Evolutionary conservation across 37 sponge, comb jelly and placozoan genomes (phyloP), one percentile per base, ranked within the genome.

Genomic region (Ianthella basta): DNA sequence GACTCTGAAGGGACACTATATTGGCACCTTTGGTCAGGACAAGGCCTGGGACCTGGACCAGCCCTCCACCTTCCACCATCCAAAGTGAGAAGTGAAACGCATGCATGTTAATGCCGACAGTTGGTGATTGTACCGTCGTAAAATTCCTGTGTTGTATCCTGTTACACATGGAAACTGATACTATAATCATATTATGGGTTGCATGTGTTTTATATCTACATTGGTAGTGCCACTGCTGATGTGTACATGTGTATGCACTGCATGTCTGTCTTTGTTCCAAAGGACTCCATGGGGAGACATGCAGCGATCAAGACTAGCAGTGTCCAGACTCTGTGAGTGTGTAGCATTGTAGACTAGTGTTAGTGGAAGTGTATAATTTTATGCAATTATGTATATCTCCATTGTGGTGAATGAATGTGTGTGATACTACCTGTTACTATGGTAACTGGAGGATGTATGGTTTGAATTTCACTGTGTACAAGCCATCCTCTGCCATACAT

Each of bases 1-100:
- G 99, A 98, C 89, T 21, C 37, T 91, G 5, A 59, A 86, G 27
- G 97, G 99, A 23, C 86, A 94, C 73, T 92, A 67, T 65, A 84
- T 98, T 18, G 99, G 99, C 24, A 94, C 85, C 21, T 98, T 98
- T 92, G 99, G 99, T 0, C 97, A 97, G 74, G 75, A 84, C 24
- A 78, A 80, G 41, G 77, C 59, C 32, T 91, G 92, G 92, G 59
- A 85, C 36, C 53, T 91, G 33, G 73, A 72, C 34, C 36, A 20
- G 39, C 88, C 92, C 0, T 19, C 85, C 53, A 82, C 85, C 32
- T 91, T 85, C 59, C 92, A 91, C 60, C 88, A 91, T 79, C 92
- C 92, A 29, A 91, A 83, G 91, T 88, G 61, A n/a, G 56, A 4
- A 23, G 14, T 32, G 12, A 24, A 27, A 66, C 68, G 13, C 23